These are phyloP conservation scores for Tenodera sinensis DNA, from an alignment of 2,888 invertebrate species.

Conservation along the genomic window DNA sequence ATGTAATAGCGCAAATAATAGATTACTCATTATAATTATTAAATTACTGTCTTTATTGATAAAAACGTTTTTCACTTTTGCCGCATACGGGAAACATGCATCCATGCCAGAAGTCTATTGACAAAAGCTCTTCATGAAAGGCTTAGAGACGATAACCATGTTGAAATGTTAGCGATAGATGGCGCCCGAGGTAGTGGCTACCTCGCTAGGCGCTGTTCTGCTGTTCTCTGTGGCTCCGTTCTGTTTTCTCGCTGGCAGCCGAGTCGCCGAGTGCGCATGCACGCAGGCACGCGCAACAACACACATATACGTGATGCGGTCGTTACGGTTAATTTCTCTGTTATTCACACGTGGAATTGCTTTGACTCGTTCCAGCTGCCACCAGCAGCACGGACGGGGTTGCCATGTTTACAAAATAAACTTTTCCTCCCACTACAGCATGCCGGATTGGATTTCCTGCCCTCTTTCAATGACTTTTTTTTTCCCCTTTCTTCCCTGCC, in stretches of 20 bases:
- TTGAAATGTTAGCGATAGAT: too few species aligned
- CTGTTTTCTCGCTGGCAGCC: not conserved
- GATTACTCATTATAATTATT: too few species aligned
- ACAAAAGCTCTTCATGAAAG: too few species aligned
- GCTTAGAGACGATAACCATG: too few species aligned
- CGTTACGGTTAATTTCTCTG: constrained; percentile 10
- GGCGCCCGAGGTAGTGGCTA: not conserved
- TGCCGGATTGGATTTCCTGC: not conserved
- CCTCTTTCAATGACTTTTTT: not conserved
- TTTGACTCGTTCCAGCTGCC: constrained; percentile 11
- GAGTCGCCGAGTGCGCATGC: not conserved
- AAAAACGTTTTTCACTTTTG: too few species aligned
- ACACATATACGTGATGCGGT: not conserved
- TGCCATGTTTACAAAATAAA: constrained; percentile 14
- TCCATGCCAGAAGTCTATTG: too few species aligned
- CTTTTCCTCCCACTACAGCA: not conserved
- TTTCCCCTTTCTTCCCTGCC: not conserved
- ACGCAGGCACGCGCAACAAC: not conserved
- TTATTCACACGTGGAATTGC: constrained; percentile 14
- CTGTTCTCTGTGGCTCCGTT: not conserved
- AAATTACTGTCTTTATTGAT: too few species aligned
- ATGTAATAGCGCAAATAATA: too few species aligned
- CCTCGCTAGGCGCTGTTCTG: not conserved
- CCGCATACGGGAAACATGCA: too few species aligned
- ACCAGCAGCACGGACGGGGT: not conserved